Percentiles rank a stretch among this genome's conserved stretches.
Evolutionary conservation across 2,888 invertebrate genomes (phyloP).

Genomic region (Tuberolachnus salignus): DNA sequence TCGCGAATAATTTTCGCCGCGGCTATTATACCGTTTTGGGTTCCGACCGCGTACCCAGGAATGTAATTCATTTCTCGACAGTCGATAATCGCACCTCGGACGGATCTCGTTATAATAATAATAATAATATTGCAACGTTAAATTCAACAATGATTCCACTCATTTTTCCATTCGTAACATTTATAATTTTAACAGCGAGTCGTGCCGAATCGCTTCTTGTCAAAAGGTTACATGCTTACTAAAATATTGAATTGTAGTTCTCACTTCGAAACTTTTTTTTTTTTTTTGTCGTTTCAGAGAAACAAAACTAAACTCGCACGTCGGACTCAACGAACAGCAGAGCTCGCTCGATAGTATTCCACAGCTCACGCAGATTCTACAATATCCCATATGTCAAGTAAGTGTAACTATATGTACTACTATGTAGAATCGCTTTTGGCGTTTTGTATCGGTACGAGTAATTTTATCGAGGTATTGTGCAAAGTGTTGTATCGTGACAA

Average conservation of each 20-base stretch:
- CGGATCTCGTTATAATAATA: too few species aligned
- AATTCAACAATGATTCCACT: constrained; percentile 1
- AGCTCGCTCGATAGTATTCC: constrained; percentile 37
- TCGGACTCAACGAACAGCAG: constrained; percentile 38
- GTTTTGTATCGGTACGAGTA: too few species aligned
- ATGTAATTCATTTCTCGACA: too few species aligned
- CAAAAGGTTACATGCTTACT: constrained; percentile 15
- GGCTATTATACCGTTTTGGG: too few species aligned
- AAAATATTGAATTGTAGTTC: not conserved
- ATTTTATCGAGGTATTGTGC: too few species aligned
- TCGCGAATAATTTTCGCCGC: too few species aligned
- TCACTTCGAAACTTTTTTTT: not conserved
- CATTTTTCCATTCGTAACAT: not conserved
- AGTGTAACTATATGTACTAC: constrained; percentile 13
- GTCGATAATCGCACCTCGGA: too few species aligned
- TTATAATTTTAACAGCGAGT: not conserved
- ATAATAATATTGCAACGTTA: too few species aligned
- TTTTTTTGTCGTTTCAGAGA: constrained; percentile 18
- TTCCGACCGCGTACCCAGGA: too few species aligned
- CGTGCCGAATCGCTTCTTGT: not conserved
- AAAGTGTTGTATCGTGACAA: too few species aligned
- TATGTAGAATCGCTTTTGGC: too few species aligned
- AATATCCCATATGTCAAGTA: constrained; percentile 56
- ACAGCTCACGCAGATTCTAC: constrained; percentile 31
- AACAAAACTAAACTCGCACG: constrained; percentile 27